Conservation (phyloP, 2,113 vertebrate species). For the Pungitius pungitius region DNA sequence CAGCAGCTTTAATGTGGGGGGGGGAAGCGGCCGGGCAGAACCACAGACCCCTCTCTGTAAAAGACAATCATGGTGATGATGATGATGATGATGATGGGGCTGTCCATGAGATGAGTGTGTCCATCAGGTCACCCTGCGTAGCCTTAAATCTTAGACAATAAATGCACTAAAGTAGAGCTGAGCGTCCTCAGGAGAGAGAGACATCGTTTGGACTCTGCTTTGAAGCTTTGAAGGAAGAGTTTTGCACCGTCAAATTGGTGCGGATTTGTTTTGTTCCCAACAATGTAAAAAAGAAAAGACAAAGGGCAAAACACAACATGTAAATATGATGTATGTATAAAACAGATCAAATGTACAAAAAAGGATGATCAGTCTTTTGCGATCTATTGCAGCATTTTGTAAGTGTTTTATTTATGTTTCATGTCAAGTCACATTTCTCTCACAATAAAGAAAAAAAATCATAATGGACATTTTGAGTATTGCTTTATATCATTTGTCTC, state of each 20-base stretch:
- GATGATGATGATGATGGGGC: conserved; percentile 46
- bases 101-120: conserved; percentile 52
- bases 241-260: conserved; percentile 64
- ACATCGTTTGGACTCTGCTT: conserved; percentile 80
- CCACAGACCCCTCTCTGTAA: conserved; percentile 46
- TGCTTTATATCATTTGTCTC: background rate
- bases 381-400: conserved; percentile 83
- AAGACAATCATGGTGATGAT: conserved; percentile 63
- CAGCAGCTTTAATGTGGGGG: conserved; percentile 57
- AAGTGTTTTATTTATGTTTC: conserved; percentile 95
- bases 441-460: conserved; percentile 82
- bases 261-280: conserved; percentile 73
- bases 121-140: conserved; percentile 67
- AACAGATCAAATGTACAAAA: conserved; percentile 88
- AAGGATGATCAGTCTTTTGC: conserved; percentile 76
- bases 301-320: conserved; percentile 79
- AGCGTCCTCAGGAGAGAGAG: conserved; percentile 76
- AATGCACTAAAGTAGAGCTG: conserved; percentile 83
- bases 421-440: conserved; percentile 86
- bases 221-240: conserved; percentile 60
- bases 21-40: conserved; percentile 17
- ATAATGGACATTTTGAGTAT: conserved; percentile 19
- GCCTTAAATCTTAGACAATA: conserved; percentile 75
- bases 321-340: conserved; percentile 94
- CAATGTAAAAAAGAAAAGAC: conserved; percentile 57